Evolutionary conservation across 2,797 vertebrate genomes (phyloP), one percentile per base, ranked within the genome.

Genomic region (Gastrophryne carolinensis): DNA sequence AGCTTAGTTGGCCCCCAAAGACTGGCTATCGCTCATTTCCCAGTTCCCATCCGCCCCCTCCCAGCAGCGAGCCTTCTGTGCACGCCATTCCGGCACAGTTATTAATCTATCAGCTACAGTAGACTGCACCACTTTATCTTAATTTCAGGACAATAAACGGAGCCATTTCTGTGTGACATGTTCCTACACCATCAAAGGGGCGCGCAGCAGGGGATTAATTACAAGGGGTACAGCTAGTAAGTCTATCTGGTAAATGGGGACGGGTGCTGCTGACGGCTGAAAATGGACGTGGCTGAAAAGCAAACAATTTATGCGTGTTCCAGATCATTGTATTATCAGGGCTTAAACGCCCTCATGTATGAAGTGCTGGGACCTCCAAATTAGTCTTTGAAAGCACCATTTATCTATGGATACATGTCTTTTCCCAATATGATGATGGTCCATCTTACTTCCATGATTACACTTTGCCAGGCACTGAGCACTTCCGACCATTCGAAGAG

Each of bases 51-150:
- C 67, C 67, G 30, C 67, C 74, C 60, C 39, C 75, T 78, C 66
- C 49, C 50, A 58, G 35, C 49, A 49, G 37, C 73, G 84, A 83
- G 82, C 79, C 81, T 79, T 62, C 75, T 82, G 82, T 83, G 82
- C 79, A 84, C 82, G 77, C 80, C 81, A 79, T 84, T 82, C 80
- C 78, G 80, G 74, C 79, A 82, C 73, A 83, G 82, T 85, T 86
- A 85, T 87, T 83, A 81, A 85, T 87, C 83, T 79, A 82, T 86
- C 70, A 83, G 79, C 70, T 73, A 79, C 67, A 79, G 69, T 82
- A 66, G 77, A 84, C 86, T 70, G 35, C 86, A 84, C 79, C 80
- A 83, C 83, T 87, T 85, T 84, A 87, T 91, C 86, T 85, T 87
- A 83, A 89, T 87, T 88, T 86, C 85, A 83, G 83, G 81, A 78